These are phyloP conservation scores for Eptesicus fuscus DNA, from an alignment of 2,113 vertebrate species.

Conservation along the genomic window DNA sequence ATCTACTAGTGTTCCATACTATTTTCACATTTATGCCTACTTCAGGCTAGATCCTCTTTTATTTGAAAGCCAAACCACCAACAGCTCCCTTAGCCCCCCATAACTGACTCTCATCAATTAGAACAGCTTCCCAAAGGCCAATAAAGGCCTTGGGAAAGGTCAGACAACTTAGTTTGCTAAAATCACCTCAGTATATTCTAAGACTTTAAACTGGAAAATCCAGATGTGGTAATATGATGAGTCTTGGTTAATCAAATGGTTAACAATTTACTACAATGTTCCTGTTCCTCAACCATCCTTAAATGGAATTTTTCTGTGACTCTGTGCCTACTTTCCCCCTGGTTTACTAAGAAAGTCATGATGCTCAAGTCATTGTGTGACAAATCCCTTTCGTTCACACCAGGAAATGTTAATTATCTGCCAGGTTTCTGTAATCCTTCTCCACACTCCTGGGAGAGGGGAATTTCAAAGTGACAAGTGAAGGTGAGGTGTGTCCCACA, in stretches of 20 bases:
- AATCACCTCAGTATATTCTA: neutral
- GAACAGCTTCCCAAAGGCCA: constrained; percentile 2
- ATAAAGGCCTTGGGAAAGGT: constrained; percentile 54
- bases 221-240: constrained; percentile 35
- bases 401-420: constrained; percentile 61
- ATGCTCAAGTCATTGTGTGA: constrained; percentile 37
- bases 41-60: neutral
- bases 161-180: constrained; percentile 32
- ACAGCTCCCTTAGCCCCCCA: neutral
- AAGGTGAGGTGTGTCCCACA: constrained; percentile 33
- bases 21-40: constrained; percentile 1
- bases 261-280: constrained; percentile 36
- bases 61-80: constrained; percentile 19
- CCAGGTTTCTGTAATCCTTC: constrained; percentile 57
- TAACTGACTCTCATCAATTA: neutral
- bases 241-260: constrained; percentile 25
- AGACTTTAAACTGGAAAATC: constrained; percentile 31
- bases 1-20: neutral
- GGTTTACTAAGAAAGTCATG: constrained; percentile 36
- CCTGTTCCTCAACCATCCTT: neutral
- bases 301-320: constrained; percentile 23
- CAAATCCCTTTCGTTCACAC: constrained; percentile 51
- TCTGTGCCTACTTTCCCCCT: neutral
- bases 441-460: constrained; percentile 27
- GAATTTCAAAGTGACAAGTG: constrained; percentile 62